A percentile compares a stretch with the other conserved stretches of the same genome.
These are phyloP conservation scores for Tragelaphus buxtoni DNA, from an alignment of 2,113 vertebrate genomes.

Conservation along the genomic window DNA sequence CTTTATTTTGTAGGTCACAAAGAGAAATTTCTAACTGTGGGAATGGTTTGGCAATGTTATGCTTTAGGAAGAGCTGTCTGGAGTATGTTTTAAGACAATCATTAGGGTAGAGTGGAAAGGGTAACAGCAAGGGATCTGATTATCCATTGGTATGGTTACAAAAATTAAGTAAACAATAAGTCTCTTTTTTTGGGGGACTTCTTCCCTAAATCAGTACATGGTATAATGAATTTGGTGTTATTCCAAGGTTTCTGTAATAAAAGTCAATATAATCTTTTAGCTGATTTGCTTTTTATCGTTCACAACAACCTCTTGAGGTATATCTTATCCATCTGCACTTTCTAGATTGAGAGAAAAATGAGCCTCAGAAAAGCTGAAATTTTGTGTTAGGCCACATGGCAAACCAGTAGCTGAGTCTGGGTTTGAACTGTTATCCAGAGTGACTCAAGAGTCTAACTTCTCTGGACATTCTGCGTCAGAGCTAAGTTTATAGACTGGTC, in stretches of 20 bases:
- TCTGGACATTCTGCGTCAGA: constrained; percentile 52
- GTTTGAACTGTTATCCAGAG: constrained; percentile 56
- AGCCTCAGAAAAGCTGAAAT: neutral
- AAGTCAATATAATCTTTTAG: neutral
- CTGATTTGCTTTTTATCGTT: neutral
- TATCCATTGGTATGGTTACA: neutral
- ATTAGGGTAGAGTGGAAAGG: neutral
- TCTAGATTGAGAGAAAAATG: neutral
- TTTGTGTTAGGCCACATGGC: neutral
- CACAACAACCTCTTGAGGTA: neutral
- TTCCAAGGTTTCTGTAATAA: neutral
- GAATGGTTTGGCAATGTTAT: neutral
- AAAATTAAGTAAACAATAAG: neutral
- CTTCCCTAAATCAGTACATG: neutral
- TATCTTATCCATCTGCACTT: neutral
- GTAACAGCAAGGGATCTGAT: neutral
- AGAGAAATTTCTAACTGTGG: neutral
- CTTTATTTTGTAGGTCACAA: neutral
- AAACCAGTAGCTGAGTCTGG: constrained; percentile 20
- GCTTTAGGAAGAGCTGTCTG: neutral
- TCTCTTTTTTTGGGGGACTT: neutral
- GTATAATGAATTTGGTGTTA: neutral
- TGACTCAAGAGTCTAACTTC: constrained; percentile 62
- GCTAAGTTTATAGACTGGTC: constrained; percentile 62
- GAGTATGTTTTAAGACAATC: neutral